Percentiles rank a stretch among this genome's conserved stretches.
phyloP scores from a whole-genome alignment of 2,113 vertebrate species.

The Eleginops maclovinus region DNA sequence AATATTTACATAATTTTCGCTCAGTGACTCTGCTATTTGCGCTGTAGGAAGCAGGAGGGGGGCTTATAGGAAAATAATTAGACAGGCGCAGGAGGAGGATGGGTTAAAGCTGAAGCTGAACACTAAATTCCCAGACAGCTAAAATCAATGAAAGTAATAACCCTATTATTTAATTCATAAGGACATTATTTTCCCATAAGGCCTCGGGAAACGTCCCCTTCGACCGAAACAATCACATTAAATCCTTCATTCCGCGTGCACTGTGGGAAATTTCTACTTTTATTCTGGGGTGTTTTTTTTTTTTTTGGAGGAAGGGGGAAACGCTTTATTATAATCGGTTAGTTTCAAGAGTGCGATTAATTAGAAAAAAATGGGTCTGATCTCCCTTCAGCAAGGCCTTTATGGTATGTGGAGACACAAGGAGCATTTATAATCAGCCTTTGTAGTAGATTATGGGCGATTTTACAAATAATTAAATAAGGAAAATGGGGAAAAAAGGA shows the following conservation, averaged over 20 bases:
- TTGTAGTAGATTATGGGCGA: background rate
- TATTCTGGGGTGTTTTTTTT: no score
- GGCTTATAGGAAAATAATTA: slow-evolving; percentile 98
- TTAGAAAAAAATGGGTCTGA: slow-evolving; percentile 71
- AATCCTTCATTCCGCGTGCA: slow-evolving; percentile 72
- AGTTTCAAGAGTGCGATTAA: slow-evolving; percentile 76
- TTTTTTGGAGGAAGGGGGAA: slow-evolving; percentile 10
- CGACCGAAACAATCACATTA: slow-evolving; percentile 83
- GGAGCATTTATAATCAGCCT: background rate
- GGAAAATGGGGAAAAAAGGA: background rate
- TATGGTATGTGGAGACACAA: background rate
- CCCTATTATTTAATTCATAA: slow-evolving; percentile 84
- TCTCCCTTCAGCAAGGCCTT: slow-evolving; percentile 46
- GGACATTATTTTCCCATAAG: slow-evolving; percentile 82
- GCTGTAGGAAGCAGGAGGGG: slow-evolving; percentile 90
- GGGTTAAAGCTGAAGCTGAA: slow-evolving; percentile 70
- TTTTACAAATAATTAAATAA: slow-evolving; percentile 9
- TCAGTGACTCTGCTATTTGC: slow-evolving; percentile 97
- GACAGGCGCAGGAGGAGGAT: slow-evolving; percentile 78
- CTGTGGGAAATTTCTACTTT: slow-evolving; percentile 74
- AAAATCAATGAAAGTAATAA: slow-evolving; percentile 85
- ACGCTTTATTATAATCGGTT: slow-evolving; percentile 70
- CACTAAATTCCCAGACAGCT: slow-evolving; percentile 82
- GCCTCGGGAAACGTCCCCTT: slow-evolving; percentile 80
- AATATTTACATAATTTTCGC: slow-evolving; percentile 99